Base-by-base conservation (phyloP, 2,888 invertebrate species). In the Caenorhabditis parvicauda region DNA sequence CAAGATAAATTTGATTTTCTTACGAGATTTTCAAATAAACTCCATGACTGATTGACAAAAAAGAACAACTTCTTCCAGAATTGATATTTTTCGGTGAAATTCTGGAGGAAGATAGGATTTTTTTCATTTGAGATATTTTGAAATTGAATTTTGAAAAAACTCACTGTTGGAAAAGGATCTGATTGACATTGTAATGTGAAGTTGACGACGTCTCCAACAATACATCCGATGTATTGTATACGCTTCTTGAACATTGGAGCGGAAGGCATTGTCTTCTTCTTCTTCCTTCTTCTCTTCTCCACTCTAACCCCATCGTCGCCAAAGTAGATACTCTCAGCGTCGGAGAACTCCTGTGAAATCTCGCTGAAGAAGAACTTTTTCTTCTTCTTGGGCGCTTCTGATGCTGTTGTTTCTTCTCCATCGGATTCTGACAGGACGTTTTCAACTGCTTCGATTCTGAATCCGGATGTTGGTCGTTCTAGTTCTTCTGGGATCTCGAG, bases 221-320 rank as follows among this genome's bases (percentile, higher is more conserved):
- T 63, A 35, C 63, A 63, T 32, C 63, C 63, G 29, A 63, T 63
- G 19, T 63, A 63, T 29, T 63, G 63, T 58, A 63, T 63, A 32
- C 59, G 58, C 46, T 63, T 63, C 6, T 50, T 47, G 27, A 63
- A 63, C 12, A 55, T 54, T 3, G 63, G 63, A 48, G 58, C 52
- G n/a, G 46, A 46, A 14, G 47, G 42, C 47, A 48, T 46, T 47
- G 50, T 45, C 29, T 45, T 24, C 42, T 50, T 59, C 45, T 51
- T 60, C 32, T 54, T 7, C n/a, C 51, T 42, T 19, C 57, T 41
- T 39, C 53, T 37, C 37, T 54, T 50, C 35, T 54, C 62, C 3
- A 53, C 54, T 32, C 50, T 28, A 19, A 52, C 63, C 24, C 59
- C 64, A 38, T 55, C 25, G 32, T 64, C 64, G 32, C 54, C 64